Evolutionary conservation across 2,797 vertebrate species (phyloP).

Genomic region (Argya squamiceps): DNA sequence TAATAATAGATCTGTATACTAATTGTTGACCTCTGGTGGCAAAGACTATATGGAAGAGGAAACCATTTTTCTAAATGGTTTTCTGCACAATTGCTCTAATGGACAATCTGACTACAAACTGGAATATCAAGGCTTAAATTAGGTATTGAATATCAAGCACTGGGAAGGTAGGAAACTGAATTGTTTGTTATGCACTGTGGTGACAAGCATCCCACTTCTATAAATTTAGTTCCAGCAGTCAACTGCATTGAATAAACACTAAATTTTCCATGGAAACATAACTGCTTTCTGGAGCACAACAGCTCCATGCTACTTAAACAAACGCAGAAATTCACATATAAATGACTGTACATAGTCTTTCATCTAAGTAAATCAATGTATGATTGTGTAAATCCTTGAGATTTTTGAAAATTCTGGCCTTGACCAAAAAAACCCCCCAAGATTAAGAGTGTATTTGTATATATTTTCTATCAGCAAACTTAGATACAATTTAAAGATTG

Average conservation of each 20-base stretch:
- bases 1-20: not conserved
- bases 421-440: not conserved
- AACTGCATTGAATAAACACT: constrained; percentile 3
- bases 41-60: not conserved
- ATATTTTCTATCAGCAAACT: not conserved
- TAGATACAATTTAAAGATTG: not conserved
- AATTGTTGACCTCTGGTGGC: constrained; percentile 3
- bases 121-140: not conserved
- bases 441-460: not conserved
- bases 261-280: constrained; percentile 38
- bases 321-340: constrained; percentile 11
- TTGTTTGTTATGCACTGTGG: not conserved
- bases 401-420: not conserved
- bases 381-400: not conserved
- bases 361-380: not conserved
- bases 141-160: not conserved
- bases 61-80: not conserved
- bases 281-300: not conserved
- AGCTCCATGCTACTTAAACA: constrained; percentile 17
- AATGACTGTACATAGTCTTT: not conserved
- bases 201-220: not conserved
- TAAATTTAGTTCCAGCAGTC: constrained; percentile 13
- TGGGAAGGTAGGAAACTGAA: not conserved
- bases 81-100: not conserved
- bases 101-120: not conserved